These are phyloP conservation scores for Patiria miniata DNA, from an alignment of 35 echinoderm and acorn worm genomes.

Conservation along the genomic window DNA sequence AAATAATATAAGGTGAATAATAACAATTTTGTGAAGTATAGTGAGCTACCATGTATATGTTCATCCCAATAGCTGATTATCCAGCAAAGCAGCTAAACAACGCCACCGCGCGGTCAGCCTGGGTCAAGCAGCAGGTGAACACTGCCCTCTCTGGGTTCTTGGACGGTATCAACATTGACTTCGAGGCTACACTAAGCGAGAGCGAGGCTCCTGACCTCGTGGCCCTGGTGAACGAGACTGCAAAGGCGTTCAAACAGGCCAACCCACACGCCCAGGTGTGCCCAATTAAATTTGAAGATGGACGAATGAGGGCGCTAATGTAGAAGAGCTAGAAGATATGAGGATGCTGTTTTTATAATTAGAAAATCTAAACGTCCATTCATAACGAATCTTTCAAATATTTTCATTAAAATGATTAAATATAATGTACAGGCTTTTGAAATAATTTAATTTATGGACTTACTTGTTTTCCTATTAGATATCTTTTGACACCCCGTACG, in stretches of 20 bases:
- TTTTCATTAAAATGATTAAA: background rate
- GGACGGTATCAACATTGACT: slow-evolving; percentile 91
- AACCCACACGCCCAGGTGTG: slow-evolving; percentile 73
- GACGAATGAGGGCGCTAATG: background rate
- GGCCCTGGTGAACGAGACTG: slow-evolving; percentile 55
- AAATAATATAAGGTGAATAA: no score
- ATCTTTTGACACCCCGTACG: slow-evolving; percentile 68
- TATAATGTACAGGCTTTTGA: background rate
- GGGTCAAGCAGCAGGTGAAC: slow-evolving; percentile 52
- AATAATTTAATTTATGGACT: background rate
- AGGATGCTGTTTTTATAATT: background rate
- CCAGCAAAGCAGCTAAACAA: slow-evolving; percentile 43
- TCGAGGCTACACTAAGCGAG: slow-evolving; percentile 50
- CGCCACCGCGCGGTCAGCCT: slow-evolving; percentile 41
- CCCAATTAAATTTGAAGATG: background rate
- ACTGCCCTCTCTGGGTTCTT: slow-evolving; percentile 33
- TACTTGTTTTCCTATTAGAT: slow-evolving; percentile 43
- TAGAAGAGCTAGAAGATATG: background rate
- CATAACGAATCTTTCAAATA: background rate
- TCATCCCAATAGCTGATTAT: background rate
- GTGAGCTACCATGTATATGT: background rate
- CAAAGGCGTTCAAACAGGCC: slow-evolving; percentile 56
- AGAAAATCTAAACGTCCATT: background rate
- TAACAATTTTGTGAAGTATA: no score
- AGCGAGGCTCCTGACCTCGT: slow-evolving; percentile 52